phyloP scores from a whole-genome alignment of 2,888 invertebrate species.

The Trissolcus japonicus region DNA sequence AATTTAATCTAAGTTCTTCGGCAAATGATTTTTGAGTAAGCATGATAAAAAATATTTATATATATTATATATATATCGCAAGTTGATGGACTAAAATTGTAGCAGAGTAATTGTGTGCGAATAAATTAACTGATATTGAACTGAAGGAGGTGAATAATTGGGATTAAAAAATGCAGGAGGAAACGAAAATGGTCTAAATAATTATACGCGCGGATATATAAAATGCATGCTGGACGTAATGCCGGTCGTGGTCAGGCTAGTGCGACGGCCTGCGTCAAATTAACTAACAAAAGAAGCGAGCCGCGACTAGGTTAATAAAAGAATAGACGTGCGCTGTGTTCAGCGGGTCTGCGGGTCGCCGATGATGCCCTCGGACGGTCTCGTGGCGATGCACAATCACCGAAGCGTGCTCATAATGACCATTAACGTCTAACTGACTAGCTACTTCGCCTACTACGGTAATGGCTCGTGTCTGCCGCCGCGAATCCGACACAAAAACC shows the following conservation, averaged over 20 bases:
- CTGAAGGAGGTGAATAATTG: conserved; percentile 46
- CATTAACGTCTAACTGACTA: conserved; percentile 73
- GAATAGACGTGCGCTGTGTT: conserved; percentile 62
- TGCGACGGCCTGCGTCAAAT: conserved; percentile 69
- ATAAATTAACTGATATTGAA: conserved; percentile 51
- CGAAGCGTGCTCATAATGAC: conserved; percentile 76
- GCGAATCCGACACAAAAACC: too few species aligned
- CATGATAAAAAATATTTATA: too few species aligned
- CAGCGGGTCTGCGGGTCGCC: conserved; percentile 75
- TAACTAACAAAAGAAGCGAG: conserved; percentile 70
- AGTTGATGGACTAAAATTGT: too few species aligned
- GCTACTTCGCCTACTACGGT: conserved; percentile 69
- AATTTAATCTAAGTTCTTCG: too few species aligned
- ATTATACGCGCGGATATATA: conserved; percentile 50
- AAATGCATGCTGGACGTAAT: conserved; percentile 45
- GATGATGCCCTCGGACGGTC: conserved; percentile 74
- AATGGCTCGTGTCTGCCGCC: conserved; percentile 71
- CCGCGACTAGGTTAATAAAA: conserved; percentile 69
- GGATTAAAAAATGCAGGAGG: conserved; percentile 53
- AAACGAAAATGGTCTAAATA: conserved; percentile 53
- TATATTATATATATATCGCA: too few species aligned
- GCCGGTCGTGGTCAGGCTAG: conserved; percentile 58
- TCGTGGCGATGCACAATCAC: conserved; percentile 74
- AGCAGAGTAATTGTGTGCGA: conserved; percentile 28
- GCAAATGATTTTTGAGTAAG: too few species aligned